A percentile compares a stretch with the other conserved stretches of the same genome.
Conservation (phyloP, 1,140 invertebrate species). For the Eriocheir sinensis region DNA sequence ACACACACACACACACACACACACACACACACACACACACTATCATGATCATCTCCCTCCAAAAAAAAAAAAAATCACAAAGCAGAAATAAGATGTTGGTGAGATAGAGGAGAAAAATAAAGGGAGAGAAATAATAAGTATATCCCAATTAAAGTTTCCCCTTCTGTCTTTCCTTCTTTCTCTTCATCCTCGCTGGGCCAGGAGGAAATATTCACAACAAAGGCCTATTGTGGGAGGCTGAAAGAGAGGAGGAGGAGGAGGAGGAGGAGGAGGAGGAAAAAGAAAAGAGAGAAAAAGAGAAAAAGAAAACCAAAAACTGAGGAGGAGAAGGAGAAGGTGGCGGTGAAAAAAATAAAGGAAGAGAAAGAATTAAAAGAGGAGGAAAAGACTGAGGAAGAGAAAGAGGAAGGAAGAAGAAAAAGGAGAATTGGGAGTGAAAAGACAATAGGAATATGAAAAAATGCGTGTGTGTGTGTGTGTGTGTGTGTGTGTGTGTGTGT, state of each 20-base stretch:
- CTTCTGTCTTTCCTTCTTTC: not conserved
- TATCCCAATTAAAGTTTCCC: not conserved
- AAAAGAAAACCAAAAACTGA: too few relatives aligned
- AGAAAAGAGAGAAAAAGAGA: too few relatives aligned
- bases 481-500: too few relatives aligned
- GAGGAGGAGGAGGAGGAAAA: not conserved
- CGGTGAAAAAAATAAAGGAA: too few relatives aligned
- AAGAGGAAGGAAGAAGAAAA: too few relatives aligned
- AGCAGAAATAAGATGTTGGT: not conserved
- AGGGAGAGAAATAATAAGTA: not conserved
- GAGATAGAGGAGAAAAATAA: not conserved
- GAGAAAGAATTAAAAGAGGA: too few relatives aligned
- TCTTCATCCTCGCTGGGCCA: not conserved
- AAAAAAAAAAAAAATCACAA: not conserved
- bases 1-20: slow-evolving; percentile 22
- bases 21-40: slow-evolving; percentile 19
- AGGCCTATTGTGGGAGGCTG: not conserved
- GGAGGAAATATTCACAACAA: slow-evolving; percentile 6
- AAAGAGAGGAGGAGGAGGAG: not conserved
- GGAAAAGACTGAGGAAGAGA: too few relatives aligned
- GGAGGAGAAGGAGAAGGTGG: not conserved
- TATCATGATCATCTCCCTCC: not conserved
- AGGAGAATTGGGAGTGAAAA: too few relatives aligned
- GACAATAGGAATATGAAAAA: too few relatives aligned
- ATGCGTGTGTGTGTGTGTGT: too few relatives aligned